Percentiles rank a stretch among this genome's conserved stretches.
Conservation (phyloP, 2,888 invertebrate species). For the Holacanthella duospinosa region DNA sequence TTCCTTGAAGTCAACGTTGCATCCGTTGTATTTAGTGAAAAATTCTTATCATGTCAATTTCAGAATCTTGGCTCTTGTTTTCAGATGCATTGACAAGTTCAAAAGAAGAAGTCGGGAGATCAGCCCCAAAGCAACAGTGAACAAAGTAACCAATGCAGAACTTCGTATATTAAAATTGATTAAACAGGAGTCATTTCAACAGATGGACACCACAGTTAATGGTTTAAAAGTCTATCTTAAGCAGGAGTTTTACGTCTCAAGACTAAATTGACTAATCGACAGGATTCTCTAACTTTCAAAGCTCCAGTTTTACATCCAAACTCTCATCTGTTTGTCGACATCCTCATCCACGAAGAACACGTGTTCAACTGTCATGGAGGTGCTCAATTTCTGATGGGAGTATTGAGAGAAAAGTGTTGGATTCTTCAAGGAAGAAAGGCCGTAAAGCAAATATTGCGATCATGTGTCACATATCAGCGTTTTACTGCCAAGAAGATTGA, state of each 20-base stretch:
- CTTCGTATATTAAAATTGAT: neutral
- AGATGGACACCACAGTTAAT: neutral
- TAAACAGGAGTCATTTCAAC: neutral
- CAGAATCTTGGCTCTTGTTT: neutral
- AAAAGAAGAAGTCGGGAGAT: neutral
- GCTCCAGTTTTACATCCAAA: conserved; percentile 37
- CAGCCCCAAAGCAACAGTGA: neutral
- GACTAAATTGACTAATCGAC: conserved; percentile 17
- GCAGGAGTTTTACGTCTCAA: neutral
- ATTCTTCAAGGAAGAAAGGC: neutral
- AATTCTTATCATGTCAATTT: neutral
- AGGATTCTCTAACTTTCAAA: conserved; percentile 29
- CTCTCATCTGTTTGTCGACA: conserved; percentile 31
- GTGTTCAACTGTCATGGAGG: conserved; percentile 3
- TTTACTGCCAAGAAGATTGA: neutral
- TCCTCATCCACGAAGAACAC: conserved; percentile 15
- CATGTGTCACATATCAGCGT: neutral
- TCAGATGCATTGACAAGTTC: neutral
- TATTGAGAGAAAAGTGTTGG: conserved; percentile 8
- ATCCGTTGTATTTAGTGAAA: neutral
- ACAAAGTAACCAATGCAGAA: neutral
- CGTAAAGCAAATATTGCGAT: neutral
- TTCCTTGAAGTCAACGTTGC: neutral
- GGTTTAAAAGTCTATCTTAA: neutral
- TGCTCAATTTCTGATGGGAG: conserved; percentile 5